A percentile compares a stretch with the other conserved stretches of the same genome.
Evolutionary conservation across 2,888 invertebrate genomes (phyloP).

Genomic region (Thymelicus sylvestris): DNA sequence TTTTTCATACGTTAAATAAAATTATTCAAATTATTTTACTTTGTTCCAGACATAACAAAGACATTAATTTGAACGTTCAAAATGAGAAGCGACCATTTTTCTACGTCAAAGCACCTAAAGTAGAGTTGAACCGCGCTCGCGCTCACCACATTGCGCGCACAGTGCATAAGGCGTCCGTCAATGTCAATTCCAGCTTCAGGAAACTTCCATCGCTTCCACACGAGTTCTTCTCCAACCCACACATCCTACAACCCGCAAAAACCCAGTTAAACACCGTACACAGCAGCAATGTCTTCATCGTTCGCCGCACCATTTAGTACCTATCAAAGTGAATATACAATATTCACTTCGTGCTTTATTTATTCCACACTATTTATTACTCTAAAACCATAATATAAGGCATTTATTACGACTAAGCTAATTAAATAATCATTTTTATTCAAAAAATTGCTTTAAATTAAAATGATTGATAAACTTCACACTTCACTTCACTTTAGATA

Average conservation of each 20-base stretch:
- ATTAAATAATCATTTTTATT: not conserved
- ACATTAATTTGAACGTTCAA: not conserved
- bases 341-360: too few species aligned
- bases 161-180: slow-evolving; percentile 15
- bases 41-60: slow-evolving; percentile 11
- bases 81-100: not conserved
- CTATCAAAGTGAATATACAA: not conserved
- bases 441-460: not conserved
- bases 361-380: too few species aligned
- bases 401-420: too few species aligned
- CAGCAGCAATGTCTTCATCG: not conserved
- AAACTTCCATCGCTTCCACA: slow-evolving; percentile 10
- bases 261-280: not conserved
- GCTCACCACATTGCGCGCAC: slow-evolving; percentile 12
- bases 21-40: too few species aligned
- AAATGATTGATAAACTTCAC: too few species aligned
- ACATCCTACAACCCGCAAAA: not conserved
- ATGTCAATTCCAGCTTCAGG: not conserved
- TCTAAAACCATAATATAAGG: too few species aligned
- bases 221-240: slow-evolving; percentile 2
- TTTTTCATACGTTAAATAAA: too few species aligned
- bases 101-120: slow-evolving; percentile 15
- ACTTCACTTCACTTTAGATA: too few species aligned
- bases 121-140: slow-evolving; percentile 11
- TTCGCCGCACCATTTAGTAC: not conserved